Base-by-base conservation (phyloP, 2,888 invertebrate species). In the Drosophila birchii region DNA sequence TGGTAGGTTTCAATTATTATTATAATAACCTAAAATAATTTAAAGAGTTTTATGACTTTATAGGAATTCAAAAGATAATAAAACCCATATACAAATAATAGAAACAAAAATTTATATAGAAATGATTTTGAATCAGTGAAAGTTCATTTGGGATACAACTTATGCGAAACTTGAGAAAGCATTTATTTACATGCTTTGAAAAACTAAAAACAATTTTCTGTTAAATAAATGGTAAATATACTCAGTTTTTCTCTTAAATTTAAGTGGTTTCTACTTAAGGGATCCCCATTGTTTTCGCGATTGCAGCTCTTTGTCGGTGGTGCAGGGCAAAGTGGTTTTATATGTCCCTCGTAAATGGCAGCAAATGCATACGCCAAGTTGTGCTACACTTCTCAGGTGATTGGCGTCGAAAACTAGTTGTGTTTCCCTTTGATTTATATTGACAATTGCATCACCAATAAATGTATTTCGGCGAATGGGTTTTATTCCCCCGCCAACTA, bases 381-480 rank as follows among this genome's bases (percentile, higher is more conserved):
- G 43, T 47, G 32, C 58, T 58, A 57, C 43, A 34, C 36, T 41
- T 56, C 34, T 18, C 43, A 9, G 26, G 54, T 66, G 66, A 66
- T 58, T 72, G 73, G 41, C 47, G 44, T 45, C 32, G 56, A 36
- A 54, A 57, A 56, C 49, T 51, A 45, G 34, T 20, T 36, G 34
- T 20, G n/a, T 64, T 72, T 58, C 32, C 41, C 43, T 54, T 38
- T 73, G 64, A 73, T 73, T 73, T 73, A 58, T 58, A 71, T 44
- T 71, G 71, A 71, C 71, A 73, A 58, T 73, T 72, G 72, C 73
- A 73, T 58, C 47, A 57, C 47, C 58, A 47, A 43, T 55, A 54
- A 58, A 47, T 45, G 64, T 26, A 32, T 66, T 66, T 18, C n/a
- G 23, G 39, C 16, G 26, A 54, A 14, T 56, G 62, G 34, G 16